These are phyloP conservation scores for Drosophila conformis DNA, from an alignment of 2,888 invertebrate genomes.

Conservation along the genomic window DNA sequence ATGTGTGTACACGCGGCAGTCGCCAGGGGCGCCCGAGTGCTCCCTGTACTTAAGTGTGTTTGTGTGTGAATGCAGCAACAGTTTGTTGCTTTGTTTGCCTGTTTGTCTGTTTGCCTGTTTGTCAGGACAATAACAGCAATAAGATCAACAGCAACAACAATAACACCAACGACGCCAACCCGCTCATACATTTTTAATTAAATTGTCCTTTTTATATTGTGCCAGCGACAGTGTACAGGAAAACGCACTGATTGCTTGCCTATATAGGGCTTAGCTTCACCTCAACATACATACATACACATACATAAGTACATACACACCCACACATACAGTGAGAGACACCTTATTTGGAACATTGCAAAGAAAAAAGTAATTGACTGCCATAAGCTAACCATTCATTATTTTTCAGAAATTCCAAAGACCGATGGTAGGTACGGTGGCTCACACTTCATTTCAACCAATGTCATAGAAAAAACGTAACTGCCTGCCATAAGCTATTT, in stretches of 20 bases:
- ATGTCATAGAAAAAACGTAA: no score
- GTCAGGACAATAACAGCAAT: slow-evolving; percentile 53
- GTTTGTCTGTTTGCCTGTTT: slow-evolving; percentile 56
- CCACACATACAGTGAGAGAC: neutral
- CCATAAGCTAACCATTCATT: no score
- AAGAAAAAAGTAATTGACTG: no score
- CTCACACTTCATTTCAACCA: no score
- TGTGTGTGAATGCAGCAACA: slow-evolving; percentile 61
- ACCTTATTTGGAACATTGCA: no score
- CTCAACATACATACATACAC: neutral
- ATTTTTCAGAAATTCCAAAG: no score
- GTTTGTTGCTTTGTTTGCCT: slow-evolving; percentile 65
- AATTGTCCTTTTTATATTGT: slow-evolving; percentile 59
- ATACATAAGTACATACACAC: neutral
- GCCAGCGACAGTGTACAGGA: slow-evolving; percentile 39
- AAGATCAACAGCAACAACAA: slow-evolving; percentile 1
- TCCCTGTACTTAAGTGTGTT: slow-evolving; percentile 11
- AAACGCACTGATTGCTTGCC: slow-evolving; percentile 67
- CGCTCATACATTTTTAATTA: slow-evolving; percentile 75
- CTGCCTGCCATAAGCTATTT: no score
- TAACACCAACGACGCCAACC: slow-evolving; percentile 45
- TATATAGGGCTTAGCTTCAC: slow-evolving; percentile 15
- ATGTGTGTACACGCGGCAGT: slow-evolving; percentile 30
- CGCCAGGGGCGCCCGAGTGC: slow-evolving; percentile 43
- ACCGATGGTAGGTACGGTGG: no score